Percentiles rank a stretch among this genome's conserved stretches.
Evolutionary conservation across 1,140 invertebrate genomes (phyloP).

Genomic region (Coelopa frigida): DNA sequence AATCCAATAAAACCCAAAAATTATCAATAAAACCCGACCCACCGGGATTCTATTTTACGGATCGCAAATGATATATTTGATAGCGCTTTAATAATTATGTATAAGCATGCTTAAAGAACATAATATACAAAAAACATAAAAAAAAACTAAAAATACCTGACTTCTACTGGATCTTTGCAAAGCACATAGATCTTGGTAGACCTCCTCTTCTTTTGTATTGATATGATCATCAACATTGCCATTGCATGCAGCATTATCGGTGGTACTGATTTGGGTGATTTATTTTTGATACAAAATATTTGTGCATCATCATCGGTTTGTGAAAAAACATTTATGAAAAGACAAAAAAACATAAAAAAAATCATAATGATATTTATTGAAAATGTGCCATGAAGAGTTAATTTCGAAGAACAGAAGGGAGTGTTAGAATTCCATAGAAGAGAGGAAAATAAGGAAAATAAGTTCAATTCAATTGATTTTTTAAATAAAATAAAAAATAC

Average conservation of each 20-base stretch:
- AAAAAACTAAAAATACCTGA: slow-evolving; percentile 34
- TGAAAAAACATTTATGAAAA: slow-evolving; percentile 1
- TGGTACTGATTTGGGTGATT: slow-evolving; percentile 32
- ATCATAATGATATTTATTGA: background rate
- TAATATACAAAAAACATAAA: slow-evolving; percentile 3
- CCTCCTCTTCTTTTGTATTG: slow-evolving; percentile 45
- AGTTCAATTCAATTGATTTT: background rate
- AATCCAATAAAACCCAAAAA: no score
- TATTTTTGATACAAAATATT: background rate
- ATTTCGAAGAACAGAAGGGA: slow-evolving; percentile 3
- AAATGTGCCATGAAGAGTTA: background rate
- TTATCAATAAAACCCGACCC: no score
- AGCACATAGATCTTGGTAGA: slow-evolving; percentile 45
- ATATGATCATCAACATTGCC: slow-evolving; percentile 42
- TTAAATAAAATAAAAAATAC: background rate
- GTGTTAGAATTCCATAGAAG: slow-evolving; percentile 5
- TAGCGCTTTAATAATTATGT: no score
- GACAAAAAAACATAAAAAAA: slow-evolving; percentile 4
- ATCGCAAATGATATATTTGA: no score
- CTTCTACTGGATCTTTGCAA: slow-evolving; percentile 42
- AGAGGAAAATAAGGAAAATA: slow-evolving; percentile 3
- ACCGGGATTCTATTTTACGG: no score
- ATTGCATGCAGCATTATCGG: slow-evolving; percentile 43
- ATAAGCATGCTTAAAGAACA: no score
- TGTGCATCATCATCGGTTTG: background rate